phyloP scores from a whole-genome alignment of 2,113 vertebrate species.

The Lamprotornis superbus region DNA sequence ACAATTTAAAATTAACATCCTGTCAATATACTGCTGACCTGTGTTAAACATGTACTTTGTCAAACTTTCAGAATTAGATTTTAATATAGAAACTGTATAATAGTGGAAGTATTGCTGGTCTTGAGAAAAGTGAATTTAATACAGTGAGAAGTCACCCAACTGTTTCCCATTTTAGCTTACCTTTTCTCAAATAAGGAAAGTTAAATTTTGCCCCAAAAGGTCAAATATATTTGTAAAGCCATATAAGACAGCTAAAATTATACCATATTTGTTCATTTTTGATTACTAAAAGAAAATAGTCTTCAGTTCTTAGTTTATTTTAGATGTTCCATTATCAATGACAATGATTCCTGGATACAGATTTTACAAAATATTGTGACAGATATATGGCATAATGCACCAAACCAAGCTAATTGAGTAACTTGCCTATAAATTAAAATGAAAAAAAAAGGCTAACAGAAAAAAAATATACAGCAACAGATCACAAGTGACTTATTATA shows the following conservation, averaged over 20 bases:
- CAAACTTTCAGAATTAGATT: conserved; percentile 45
- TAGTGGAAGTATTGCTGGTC: background rate
- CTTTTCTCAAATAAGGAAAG: background rate
- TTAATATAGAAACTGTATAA: background rate
- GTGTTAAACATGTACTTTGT: conserved; percentile 38
- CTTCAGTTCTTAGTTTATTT: background rate
- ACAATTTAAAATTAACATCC: conserved; percentile 64
- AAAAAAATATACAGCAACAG: background rate
- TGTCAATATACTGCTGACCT: conserved; percentile 42
- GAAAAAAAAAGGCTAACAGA: background rate
- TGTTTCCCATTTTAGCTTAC: background rate
- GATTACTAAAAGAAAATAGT: background rate
- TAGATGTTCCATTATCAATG: background rate
- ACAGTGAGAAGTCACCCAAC: background rate
- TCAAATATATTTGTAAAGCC: background rate
- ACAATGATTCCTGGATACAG: background rate
- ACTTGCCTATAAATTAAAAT: background rate
- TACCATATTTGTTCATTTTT: rapidly evolving
- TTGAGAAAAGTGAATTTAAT: conserved; percentile 12
- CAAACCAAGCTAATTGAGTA: background rate
- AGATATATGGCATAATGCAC: background rate
- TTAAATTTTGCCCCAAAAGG: background rate
- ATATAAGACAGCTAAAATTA: background rate
- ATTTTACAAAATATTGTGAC: background rate
- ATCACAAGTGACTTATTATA: background rate